These are phyloP conservation scores for Aepyceros melampus DNA, from an alignment of 2,113 vertebrate genomes.

Conservation along the genomic window DNA sequence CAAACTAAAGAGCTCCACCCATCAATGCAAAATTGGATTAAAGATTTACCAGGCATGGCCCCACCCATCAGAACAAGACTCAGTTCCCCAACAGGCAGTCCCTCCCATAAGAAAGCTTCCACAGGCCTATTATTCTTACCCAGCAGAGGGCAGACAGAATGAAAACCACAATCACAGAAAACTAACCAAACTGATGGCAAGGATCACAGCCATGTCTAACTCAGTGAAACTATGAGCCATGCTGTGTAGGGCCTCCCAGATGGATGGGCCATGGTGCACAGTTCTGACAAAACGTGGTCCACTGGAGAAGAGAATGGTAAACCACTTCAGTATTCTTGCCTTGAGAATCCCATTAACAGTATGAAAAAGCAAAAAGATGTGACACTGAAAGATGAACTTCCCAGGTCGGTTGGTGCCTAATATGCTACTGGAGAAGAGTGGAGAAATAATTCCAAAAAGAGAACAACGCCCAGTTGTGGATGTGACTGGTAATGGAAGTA, in stretches of 20 bases:
- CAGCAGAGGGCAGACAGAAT: background rate
- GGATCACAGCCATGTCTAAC: background rate
- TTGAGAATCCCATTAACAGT: background rate
- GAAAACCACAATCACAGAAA: background rate
- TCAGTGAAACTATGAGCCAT: background rate
- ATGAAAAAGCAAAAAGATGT: background rate
- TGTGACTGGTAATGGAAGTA: background rate
- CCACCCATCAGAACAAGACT: background rate
- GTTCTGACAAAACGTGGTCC: background rate
- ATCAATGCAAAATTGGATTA: background rate
- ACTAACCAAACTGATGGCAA: background rate
- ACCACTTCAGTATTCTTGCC: background rate
- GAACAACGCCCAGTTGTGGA: background rate
- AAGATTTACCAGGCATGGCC: background rate
- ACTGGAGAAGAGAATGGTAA: background rate
- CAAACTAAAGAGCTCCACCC: background rate
- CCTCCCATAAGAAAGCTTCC: background rate
- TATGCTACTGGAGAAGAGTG: background rate
- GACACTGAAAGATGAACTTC: background rate
- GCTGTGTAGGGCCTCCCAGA: background rate
- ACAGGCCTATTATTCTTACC: background rate
- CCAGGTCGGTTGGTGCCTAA: background rate
- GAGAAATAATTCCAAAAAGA: background rate
- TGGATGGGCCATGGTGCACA: background rate
- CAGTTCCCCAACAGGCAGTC: background rate